Percentiles rank a stretch among this genome's conserved stretches.
Evolutionary conservation across 1,140 invertebrate species (phyloP).

Genomic region (Anadara kagoshimensis): DNA sequence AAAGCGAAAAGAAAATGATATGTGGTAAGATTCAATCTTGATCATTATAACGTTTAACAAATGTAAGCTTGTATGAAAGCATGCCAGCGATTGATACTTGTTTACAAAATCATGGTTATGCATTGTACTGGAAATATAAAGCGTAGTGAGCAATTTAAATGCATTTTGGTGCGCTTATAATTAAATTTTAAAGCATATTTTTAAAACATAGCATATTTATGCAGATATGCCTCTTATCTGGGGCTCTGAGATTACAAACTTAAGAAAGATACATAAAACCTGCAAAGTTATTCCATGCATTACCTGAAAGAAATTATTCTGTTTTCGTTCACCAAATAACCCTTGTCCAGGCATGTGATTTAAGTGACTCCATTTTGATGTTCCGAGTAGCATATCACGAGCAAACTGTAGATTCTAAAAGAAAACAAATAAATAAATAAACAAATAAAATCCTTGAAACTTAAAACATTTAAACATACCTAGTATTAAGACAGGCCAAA

Average conservation of each 20-base stretch:
- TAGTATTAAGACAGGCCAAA: too few relatives aligned
- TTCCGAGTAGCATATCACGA: conserved; percentile 69
- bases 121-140: too few relatives aligned
- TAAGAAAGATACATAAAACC: not conserved
- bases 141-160: too few relatives aligned
- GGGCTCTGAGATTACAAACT: not conserved
- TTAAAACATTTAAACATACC: too few relatives aligned
- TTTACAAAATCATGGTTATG: too few relatives aligned
- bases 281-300: conserved; percentile 48
- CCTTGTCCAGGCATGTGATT: conserved; percentile 79
- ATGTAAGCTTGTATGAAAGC: too few relatives aligned
- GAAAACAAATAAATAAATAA: not conserved
- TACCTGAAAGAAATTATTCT: conserved; percentile 92
- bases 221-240: not conserved
- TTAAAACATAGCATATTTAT: not conserved
- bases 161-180: not conserved
- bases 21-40: too few relatives aligned
- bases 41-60: too few relatives aligned
- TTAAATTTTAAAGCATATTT: not conserved
- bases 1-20: too few relatives aligned
- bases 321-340: conserved; percentile 89
- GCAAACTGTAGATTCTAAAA: conserved; percentile 67
- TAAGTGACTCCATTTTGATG: conserved; percentile 58
- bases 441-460: too few relatives aligned
- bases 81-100: too few relatives aligned